A percentile compares a stretch with the other conserved stretches of the same genome.
Evolutionary conservation across 2,797 vertebrate species (phyloP).

Genomic region (Prionace glauca): DNA sequence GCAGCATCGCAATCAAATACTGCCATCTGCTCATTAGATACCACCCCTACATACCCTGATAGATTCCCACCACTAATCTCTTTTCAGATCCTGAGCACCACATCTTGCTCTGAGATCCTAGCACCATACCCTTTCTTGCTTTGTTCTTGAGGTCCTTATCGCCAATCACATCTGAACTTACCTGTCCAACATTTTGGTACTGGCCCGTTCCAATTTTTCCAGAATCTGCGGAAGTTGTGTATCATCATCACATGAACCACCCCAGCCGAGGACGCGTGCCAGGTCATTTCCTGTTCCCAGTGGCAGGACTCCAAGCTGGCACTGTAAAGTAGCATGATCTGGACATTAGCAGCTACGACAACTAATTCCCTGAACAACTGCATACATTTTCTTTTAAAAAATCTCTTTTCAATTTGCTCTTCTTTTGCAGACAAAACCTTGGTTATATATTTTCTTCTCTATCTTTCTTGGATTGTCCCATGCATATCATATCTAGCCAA

Average conservation of each 20-base stretch:
- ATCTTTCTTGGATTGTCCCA: background rate
- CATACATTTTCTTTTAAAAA: background rate
- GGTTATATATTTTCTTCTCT: background rate
- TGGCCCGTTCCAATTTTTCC: conserved; percentile 93
- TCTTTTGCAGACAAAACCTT: background rate
- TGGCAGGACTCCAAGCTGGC: conserved; percentile 90
- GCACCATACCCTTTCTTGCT: background rate
- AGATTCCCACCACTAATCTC: background rate
- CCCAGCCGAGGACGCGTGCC: conserved; percentile 93
- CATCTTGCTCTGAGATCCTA: background rate
- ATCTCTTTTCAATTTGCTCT: background rate
- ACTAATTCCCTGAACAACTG: background rate
- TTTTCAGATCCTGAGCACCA: background rate
- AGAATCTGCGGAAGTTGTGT: conserved; percentile 92
- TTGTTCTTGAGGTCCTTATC: background rate
- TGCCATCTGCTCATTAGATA: background rate
- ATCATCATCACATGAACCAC: conserved; percentile 90
- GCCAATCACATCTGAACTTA: conserved; percentile 45
- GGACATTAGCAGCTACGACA: background rate
- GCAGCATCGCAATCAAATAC: background rate
- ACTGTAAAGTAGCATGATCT: conserved; percentile 61
- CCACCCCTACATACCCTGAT: background rate
- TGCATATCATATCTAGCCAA: background rate
- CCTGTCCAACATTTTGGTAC: conserved; percentile 98
- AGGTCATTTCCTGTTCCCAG: conserved; percentile 94